phyloP scores from a whole-genome alignment of 2,797 vertebrate species.

The Otolemur crassicaudatus region DNA sequence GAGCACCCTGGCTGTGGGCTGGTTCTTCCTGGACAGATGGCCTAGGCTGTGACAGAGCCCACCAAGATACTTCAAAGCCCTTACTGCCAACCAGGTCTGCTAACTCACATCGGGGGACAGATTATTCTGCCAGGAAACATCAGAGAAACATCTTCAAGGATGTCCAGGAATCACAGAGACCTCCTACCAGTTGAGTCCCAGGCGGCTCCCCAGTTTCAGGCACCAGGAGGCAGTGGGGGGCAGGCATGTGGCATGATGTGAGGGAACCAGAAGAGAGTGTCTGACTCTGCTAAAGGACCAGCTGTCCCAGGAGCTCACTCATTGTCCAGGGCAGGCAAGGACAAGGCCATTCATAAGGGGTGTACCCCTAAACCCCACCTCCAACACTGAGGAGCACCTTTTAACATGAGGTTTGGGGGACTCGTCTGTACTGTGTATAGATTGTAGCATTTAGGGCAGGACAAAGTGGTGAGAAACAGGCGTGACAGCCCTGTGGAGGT shows the following conservation, averaged over 20 bases:
- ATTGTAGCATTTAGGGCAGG: rapidly evolving
- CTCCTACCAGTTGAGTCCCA: not conserved
- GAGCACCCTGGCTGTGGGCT: not conserved
- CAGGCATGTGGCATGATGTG: not conserved
- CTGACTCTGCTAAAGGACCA: not conserved
- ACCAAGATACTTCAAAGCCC: not conserved
- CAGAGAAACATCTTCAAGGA: not conserved
- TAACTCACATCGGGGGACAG: not conserved
- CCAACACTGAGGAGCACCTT: not conserved
- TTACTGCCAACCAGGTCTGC: not conserved
- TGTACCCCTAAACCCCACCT: not conserved
- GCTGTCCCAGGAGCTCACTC: not conserved
- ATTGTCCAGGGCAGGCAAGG: not conserved
- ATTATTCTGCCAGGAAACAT: not conserved
- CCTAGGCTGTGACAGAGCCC: not conserved
- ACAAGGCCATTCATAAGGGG: not conserved
- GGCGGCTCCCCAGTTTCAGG: not conserved
- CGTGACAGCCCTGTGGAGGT: not conserved
- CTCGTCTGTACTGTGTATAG: too few relatives aligned
- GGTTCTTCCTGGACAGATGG: not conserved
- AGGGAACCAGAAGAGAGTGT: not conserved
- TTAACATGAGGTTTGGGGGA: not conserved
- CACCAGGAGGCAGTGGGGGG: not conserved
- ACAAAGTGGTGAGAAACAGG: not conserved
- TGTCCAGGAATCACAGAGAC: not conserved